Conservation (phyloP, 2,888 invertebrate species). For the Protophormia terraenovae region DNA sequence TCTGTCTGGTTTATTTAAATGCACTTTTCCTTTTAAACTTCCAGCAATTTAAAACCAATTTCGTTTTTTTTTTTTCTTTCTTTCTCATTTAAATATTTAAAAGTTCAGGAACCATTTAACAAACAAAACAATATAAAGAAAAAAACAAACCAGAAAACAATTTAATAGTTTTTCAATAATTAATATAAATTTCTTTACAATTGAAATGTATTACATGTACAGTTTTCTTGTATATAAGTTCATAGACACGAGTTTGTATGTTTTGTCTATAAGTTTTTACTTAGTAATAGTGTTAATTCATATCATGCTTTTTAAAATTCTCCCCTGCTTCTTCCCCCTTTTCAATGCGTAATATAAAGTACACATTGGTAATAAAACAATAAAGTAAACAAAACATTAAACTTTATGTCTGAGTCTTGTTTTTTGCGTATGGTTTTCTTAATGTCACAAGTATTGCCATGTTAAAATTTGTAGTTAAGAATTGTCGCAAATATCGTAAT, state of each 20-base stretch:
- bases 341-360: neutral
- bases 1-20: neutral
- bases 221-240: neutral
- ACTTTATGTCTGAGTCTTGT: neutral
- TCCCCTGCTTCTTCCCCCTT: neutral
- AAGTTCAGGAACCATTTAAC: slow-evolving; percentile 2
- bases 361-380: neutral
- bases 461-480: neutral
- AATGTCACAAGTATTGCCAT: neutral
- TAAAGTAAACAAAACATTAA: neutral
- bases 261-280: neutral
- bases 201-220: neutral
- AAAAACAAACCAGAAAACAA: neutral
- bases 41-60: neutral
- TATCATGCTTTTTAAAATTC: neutral
- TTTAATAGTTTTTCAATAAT: neutral
- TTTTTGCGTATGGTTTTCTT: neutral
- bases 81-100: no score
- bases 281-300: neutral
- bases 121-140: neutral
- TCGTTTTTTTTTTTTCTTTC: no score
- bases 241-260: neutral
- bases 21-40: neutral
- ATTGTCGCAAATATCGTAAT: no score
- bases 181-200: neutral